Base-by-base conservation (phyloP, 2,888 invertebrate genomes). In the Arctia plantaginis region DNA sequence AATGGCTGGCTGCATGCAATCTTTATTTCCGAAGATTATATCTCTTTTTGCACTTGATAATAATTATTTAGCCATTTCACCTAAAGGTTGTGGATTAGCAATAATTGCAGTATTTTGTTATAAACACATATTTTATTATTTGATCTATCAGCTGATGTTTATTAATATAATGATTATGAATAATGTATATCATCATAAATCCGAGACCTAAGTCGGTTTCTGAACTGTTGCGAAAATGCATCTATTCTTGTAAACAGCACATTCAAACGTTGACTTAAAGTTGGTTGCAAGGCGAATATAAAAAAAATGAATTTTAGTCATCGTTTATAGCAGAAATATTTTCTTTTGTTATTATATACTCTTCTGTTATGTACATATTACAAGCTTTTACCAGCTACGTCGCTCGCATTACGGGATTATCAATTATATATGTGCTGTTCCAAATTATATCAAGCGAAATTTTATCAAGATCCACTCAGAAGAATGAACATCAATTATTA, bases 1-100 rank as follows among this genome's bases (percentile, higher is more conserved):
- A 85, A 86, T 85, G 78, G 78, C 73, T 81, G 80, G 83, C 84
- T 83, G 82, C 90, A 89, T 88, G 90, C 91, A 86, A 89, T 78
- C 71, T 72, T 81, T 76, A 84, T 87, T 89, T 90, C 90, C 88
- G 85, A 84, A 83, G 84, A 86, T 89, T 87, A 85, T 83, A 80
- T 82, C 84, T 78, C 81, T 80, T 82, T 79, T 76, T 84, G 77
- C 73, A 20, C 15, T 27, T 62, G 67, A 55, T 62, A 30, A 41
- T 23, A 33, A 47, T 33, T 33, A 80, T 77, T 81, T 84, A 62
- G 62, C 67, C 75, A 82, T 47, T 65, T 20, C 18, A n/a, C 15
- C 23, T 23, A 72, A 70, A 72, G 39, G 76, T 72, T 44, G 67
- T 62, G 30, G 55, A 67, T 71, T 70, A 6, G 33, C 13, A 27